These are phyloP conservation scores for Babyrousa celebensis DNA, from an alignment of 2,797 vertebrate species.

Conservation along the genomic window DNA sequence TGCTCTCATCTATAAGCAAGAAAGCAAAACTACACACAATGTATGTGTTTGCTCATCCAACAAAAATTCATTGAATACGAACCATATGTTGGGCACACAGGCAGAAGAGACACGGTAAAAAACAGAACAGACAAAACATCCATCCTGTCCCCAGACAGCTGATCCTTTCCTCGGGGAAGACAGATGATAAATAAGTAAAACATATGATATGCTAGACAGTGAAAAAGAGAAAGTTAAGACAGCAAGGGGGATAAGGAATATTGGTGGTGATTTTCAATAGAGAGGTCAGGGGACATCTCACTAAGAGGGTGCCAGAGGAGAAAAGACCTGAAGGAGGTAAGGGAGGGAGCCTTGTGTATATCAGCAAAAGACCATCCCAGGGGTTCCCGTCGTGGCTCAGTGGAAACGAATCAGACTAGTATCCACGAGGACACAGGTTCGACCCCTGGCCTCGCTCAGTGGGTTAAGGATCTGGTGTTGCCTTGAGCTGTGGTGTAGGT, in stretches of 20 bases:
- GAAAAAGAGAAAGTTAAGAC: background rate
- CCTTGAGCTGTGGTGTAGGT: too few relatives aligned
- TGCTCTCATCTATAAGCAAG: background rate
- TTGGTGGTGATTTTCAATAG: background rate
- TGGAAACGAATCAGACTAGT: too few relatives aligned
- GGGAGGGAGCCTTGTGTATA: background rate
- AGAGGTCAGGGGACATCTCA: background rate
- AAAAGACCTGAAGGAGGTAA: background rate
- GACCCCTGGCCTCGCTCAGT: too few relatives aligned
- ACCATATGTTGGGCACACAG: background rate
- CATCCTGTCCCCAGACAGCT: background rate
- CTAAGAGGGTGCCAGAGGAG: background rate
- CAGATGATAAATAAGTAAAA: background rate
- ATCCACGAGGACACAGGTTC: too few relatives aligned
- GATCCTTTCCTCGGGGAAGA: background rate
- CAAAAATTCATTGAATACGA: background rate
- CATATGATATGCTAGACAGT: background rate
- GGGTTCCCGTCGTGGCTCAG: too few relatives aligned
- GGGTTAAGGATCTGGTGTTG: too few relatives aligned
- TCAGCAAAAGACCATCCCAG: constrained; percentile 34
- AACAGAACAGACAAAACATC: background rate
- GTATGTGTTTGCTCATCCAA: background rate
- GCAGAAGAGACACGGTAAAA: background rate
- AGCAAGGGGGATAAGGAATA: background rate
- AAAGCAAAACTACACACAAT: background rate